Base-by-base conservation (phyloP, 2,888 invertebrate species). In the Coleophora deauratella region DNA sequence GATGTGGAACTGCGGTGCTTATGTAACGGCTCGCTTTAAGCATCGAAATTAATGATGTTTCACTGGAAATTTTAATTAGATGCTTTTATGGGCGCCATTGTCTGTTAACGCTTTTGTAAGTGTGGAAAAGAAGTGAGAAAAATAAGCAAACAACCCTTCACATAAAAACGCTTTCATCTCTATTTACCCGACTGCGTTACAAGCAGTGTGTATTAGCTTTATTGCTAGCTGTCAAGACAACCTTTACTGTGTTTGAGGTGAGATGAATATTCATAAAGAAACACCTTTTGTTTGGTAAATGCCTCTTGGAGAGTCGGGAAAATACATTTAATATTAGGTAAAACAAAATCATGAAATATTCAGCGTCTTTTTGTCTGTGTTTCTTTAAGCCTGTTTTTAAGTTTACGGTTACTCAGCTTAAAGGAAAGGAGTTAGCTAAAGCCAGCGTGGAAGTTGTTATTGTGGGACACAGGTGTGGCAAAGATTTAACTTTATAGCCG, bases 331-430 rank as follows among this genome's bases (percentile, higher is more conserved):
- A 3, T 21, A 21, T 4, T 21, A 21, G 21, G 21, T 62, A 52
- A 58, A 60, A 66, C 65, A 61, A 66, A 74, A 72, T 55, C 63
- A 74, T 74, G 60, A 75, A 77, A 78, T 79, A 82, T 80, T 77
- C 72, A 77, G 65, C 66, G 71, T 43, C 49, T 53, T 63, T 71
- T 79, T 80, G 77, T 79, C 52, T 6, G 3, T 21, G 21, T 21
- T 21, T 21, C 21, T 57, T 47, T 41, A 44, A 56, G 62, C 66
- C 71, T 67, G 66, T 73, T 70, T 73, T 70, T 76, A 78, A 78
- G 73, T 63, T 63, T 57, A 62, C 69, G 62, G 63, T 57, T 62
- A 72, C 70, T 60, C 3, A 21, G n/a, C 2, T 14, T 7, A 34
- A 13, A 14, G 9, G 34, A 14, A 34, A 8, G 14, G 14, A 35